phyloP scores from a whole-genome alignment of 2,113 vertebrate genomes.

The Anseranas semipalmata region DNA sequence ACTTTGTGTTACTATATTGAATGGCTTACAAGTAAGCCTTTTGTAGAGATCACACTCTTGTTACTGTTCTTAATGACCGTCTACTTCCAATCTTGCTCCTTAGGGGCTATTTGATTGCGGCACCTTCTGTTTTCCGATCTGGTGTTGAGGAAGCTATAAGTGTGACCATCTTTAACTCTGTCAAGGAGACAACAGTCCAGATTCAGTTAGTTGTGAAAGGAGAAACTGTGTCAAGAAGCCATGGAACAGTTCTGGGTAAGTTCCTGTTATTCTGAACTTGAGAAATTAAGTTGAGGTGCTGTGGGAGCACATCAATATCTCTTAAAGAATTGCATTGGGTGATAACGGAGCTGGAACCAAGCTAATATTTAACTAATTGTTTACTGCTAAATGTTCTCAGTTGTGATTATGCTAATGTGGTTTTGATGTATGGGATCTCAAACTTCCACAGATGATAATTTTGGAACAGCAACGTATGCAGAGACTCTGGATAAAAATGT shows the following conservation, averaged over 20 bases:
- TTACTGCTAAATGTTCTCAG: not conserved
- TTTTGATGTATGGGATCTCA: not conserved
- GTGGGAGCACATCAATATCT: accelerated
- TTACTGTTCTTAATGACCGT: not conserved
- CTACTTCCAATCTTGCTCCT: not conserved
- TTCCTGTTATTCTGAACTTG: not conserved
- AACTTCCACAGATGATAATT: not conserved
- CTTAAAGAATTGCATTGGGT: not conserved
- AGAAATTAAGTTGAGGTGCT: not conserved
- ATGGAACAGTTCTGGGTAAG: constrained; percentile 84
- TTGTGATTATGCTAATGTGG: not conserved
- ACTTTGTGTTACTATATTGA: not conserved
- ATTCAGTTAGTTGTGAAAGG: constrained; percentile 88
- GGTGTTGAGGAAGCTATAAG: constrained; percentile 89
- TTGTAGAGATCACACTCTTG: too few relatives aligned
- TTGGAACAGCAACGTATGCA: not conserved
- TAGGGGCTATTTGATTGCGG: constrained; percentile 89
- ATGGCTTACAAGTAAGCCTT: not conserved
- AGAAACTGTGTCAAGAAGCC: constrained; percentile 81
- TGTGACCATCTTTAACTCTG: constrained; percentile 88
- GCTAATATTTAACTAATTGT: not conserved
- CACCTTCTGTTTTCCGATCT: constrained; percentile 87
- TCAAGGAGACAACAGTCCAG: constrained; percentile 85
- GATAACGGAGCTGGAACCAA: not conserved
- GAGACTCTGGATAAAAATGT: not conserved